Evolutionary conservation across 2,113 vertebrate genomes (phyloP).

Genomic region (Hemibagrus wyckioides): DNA sequence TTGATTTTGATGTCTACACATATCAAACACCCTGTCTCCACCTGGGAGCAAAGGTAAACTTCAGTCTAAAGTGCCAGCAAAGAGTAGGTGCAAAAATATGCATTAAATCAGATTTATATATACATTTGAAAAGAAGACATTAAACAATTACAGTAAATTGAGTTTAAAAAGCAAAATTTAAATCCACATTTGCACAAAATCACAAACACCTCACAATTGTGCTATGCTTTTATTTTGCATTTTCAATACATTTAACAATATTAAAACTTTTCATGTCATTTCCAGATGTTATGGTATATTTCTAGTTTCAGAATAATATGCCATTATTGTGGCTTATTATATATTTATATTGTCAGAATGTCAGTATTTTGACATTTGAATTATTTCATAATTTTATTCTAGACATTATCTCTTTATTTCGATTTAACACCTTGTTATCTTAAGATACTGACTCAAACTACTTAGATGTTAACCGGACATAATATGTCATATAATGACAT

Average conservation of each 20-base stretch:
- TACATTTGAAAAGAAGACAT: background rate
- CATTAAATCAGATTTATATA: background rate
- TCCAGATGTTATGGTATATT: background rate
- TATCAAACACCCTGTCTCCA: constrained; percentile 71
- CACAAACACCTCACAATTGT: background rate
- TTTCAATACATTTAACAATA: background rate
- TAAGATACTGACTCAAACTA: background rate
- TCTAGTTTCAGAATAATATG: background rate
- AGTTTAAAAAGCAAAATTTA: background rate
- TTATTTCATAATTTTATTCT: background rate
- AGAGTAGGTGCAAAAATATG: background rate
- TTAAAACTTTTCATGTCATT: background rate
- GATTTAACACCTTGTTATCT: background rate
- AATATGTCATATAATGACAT: too few species aligned
- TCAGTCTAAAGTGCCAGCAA: background rate
- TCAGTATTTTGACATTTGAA: background rate
- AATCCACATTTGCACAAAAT: background rate
- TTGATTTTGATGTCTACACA: constrained; percentile 75
- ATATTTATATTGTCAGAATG: background rate
- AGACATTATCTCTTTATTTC: background rate
- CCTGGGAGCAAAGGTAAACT: constrained; percentile 73
- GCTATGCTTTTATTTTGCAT: background rate
- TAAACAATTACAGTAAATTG: background rate
- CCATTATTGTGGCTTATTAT: background rate
- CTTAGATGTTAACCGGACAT: background rate